Evolutionary conservation across 1,140 invertebrate species (phyloP).

Genomic region (Drosophila paulistorum): DNA sequence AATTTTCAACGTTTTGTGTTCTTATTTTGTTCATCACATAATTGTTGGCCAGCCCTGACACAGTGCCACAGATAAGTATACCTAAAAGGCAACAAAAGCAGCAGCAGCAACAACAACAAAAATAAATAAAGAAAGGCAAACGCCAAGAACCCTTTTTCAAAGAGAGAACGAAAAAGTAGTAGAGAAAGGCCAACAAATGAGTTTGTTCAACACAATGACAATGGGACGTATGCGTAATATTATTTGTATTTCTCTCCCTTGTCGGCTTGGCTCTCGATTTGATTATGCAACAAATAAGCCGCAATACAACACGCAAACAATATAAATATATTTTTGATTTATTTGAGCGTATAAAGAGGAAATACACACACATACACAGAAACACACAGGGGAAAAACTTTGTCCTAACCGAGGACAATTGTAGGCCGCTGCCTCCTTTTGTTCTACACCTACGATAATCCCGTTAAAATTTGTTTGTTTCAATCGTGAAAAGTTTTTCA

Average conservation of each 20-base stretch:
- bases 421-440: conserved; percentile 39
- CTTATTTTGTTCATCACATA: conserved; percentile 56
- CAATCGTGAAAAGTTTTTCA: conserved; percentile 63
- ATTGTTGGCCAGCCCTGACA: conserved; percentile 78
- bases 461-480: conserved; percentile 80
- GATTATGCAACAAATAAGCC: conserved; percentile 79
- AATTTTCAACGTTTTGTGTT: conserved; percentile 68
- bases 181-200: conserved; percentile 56
- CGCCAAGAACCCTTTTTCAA: conserved; percentile 38
- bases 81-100: neutral
- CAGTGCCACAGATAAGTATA: conserved; percentile 54
- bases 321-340: conserved; percentile 71
- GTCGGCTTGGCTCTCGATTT: conserved; percentile 55
- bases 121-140: conserved; percentile 41
- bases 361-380: conserved; percentile 22
- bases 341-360: conserved; percentile 73
- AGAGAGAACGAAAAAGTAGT: neutral
- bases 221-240: conserved; percentile 77
- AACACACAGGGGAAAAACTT: conserved; percentile 27
- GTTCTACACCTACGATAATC: conserved; percentile 68
- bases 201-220: conserved; percentile 45
- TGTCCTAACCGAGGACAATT: conserved; percentile 41
- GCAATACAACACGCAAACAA: conserved; percentile 55
- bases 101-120: conserved; percentile 19
- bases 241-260: conserved; percentile 51